phyloP scores from a whole-genome alignment of 2,888 invertebrate species.

The Balanococcus diminutus region DNA sequence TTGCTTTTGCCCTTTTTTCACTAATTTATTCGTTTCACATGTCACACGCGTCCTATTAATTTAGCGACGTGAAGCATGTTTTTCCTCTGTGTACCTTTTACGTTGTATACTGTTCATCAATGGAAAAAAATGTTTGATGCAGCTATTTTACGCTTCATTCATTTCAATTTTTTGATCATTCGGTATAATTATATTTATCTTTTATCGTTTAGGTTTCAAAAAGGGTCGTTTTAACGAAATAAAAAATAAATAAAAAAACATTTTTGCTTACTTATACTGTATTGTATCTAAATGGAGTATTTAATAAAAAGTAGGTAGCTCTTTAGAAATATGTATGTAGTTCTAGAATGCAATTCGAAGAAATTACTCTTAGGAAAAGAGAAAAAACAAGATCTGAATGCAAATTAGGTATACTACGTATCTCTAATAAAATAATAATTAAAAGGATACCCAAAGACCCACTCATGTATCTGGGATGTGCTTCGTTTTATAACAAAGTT shows the following conservation, averaged over 20 bases:
- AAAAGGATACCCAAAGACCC: neutral
- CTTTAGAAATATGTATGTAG: neutral
- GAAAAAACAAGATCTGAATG: neutral
- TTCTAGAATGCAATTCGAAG: neutral
- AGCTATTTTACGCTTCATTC: neutral
- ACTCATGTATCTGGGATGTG: too few species aligned
- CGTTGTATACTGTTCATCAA: neutral
- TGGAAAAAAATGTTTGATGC: neutral
- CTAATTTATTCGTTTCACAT: constrained; percentile 29
- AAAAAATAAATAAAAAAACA: too few species aligned
- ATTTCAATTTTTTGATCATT: constrained; percentile 23
- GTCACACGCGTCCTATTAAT: constrained; percentile 15
- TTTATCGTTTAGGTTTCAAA: neutral
- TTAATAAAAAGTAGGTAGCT: too few species aligned
- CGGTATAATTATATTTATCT: neutral
- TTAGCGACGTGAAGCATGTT: constrained; percentile 22
- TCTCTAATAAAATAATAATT: neutral
- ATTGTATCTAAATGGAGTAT: too few species aligned
- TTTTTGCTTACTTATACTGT: too few species aligned
- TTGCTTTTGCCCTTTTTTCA: neutral
- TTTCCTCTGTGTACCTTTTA: neutral
- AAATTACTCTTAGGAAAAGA: neutral
- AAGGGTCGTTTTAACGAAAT: neutral
- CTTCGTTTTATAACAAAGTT: too few species aligned
- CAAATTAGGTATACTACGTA: too few species aligned